Evolutionary conservation across 2,888 invertebrate genomes (phyloP).

Genomic region (Epistrophe eligans): DNA sequence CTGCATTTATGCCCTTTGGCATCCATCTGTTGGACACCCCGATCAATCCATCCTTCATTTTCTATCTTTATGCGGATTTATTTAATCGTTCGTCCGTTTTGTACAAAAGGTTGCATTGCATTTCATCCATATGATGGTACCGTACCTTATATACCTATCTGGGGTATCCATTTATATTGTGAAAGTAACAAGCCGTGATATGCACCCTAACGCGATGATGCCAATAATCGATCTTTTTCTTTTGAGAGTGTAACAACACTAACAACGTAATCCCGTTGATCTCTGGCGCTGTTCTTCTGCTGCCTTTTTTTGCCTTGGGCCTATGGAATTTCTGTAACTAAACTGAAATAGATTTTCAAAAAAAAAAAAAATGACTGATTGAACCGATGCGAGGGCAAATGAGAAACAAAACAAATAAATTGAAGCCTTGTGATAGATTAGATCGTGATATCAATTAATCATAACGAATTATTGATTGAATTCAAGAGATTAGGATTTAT

Average conservation of each 20-base stretch:
- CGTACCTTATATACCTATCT: background rate
- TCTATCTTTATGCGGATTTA: constrained; percentile 56
- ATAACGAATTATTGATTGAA: constrained; percentile 73
- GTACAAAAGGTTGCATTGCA: background rate
- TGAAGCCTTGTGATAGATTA: constrained; percentile 75
- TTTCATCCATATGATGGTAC: background rate
- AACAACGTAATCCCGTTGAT: constrained; percentile 65
- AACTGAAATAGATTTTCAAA: constrained; percentile 55
- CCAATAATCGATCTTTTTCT: constrained; percentile 73
- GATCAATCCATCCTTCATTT: constrained; percentile 69
- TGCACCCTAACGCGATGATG: constrained; percentile 74
- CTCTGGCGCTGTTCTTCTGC: constrained; percentile 49
- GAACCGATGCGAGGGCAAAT: constrained; percentile 18
- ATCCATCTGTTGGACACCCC: constrained; percentile 73
- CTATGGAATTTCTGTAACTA: constrained; percentile 34
- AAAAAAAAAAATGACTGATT: constrained; percentile 26
- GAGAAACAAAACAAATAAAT: constrained; percentile 67
- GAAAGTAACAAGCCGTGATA: constrained; percentile 68
- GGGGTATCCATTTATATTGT: constrained; percentile 26
- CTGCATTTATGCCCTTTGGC: constrained; percentile 74
- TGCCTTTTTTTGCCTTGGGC: constrained; percentile 38
- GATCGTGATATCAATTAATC: constrained; percentile 76
- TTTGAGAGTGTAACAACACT: constrained; percentile 54
- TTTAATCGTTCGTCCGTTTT: constrained; percentile 31
- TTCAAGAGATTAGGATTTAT: constrained; percentile 39